Conservation (phyloP, 2,113 vertebrate species). For the Psephotus haematonotus region DNA sequence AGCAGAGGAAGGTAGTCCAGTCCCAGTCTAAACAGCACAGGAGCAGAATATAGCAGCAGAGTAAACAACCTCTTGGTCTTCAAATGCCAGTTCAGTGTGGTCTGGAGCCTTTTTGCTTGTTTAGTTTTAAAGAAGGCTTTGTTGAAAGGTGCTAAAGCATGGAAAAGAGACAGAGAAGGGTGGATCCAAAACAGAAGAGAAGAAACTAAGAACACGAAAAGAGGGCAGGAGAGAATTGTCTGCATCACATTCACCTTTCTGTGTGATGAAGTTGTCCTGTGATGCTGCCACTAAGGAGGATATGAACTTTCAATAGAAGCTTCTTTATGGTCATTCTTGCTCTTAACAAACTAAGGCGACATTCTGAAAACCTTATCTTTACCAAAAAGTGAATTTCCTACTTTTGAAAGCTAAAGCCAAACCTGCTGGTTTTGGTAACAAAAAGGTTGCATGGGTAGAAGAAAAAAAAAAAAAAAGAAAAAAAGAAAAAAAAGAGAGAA, state of each 20-base stretch:
- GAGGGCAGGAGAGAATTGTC: neutral
- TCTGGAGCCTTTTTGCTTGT: neutral
- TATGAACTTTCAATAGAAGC: neutral
- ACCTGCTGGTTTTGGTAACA: neutral
- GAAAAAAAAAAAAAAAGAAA: neutral
- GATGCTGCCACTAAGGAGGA: neutral
- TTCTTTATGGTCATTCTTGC: neutral
- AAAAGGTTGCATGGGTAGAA: neutral
- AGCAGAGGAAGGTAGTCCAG: neutral
- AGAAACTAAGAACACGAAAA: neutral
- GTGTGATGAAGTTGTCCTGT: neutral
- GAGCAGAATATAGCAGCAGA: neutral
- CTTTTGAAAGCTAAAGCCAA: neutral
- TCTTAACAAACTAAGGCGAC: neutral
- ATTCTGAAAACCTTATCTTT: neutral
- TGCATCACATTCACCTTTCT: neutral
- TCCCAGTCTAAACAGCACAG: neutral
- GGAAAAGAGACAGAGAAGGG: neutral
- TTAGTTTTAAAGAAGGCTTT: neutral
- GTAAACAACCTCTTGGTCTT: neutral
- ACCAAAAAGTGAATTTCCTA: neutral
- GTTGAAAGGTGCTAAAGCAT: neutral
- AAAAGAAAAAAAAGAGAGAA: neutral
- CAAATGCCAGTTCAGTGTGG: neutral
- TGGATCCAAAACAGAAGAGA: neutral